Percentiles rank a stretch among this genome's conserved stretches.
These are phyloP conservation scores for Crocuta crocuta DNA, from an alignment of 2,113 vertebrate species.

Conservation along the genomic window DNA sequence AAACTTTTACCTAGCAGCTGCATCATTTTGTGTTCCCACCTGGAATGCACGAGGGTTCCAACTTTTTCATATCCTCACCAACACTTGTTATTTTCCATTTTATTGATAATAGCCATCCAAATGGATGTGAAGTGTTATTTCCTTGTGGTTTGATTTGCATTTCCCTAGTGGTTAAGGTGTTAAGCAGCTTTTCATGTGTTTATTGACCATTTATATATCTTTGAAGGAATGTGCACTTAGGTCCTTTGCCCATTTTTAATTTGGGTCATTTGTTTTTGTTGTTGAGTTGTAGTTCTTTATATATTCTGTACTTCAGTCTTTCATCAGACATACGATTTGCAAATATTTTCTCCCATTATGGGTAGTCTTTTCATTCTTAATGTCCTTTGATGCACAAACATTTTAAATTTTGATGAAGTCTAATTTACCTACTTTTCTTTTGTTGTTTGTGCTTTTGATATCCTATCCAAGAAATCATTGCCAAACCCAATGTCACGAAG, in stretches of 20 bases:
- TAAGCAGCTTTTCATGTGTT: neutral
- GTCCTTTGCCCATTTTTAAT: neutral
- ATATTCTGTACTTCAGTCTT: neutral
- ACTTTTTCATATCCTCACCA: neutral
- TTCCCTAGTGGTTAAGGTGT: neutral
- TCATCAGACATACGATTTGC: neutral
- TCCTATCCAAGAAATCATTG: neutral
- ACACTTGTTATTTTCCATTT: neutral
- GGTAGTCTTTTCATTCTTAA: neutral
- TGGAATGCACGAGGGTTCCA: neutral
- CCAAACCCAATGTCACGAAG: neutral
- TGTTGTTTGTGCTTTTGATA: neutral
- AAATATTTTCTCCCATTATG: neutral
- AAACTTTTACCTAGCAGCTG: neutral
- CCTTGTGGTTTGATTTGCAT: neutral
- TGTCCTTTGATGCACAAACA: slow-evolving; percentile 10
- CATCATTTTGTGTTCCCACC: neutral
- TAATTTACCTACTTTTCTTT: neutral
- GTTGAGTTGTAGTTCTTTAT: neutral
- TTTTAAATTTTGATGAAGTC: neutral
- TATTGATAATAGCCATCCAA: neutral
- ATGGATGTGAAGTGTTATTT: neutral
- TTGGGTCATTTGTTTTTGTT: neutral
- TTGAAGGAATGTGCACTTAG: neutral
- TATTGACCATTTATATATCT: neutral